Conservation (phyloP, 1,140 invertebrate genomes). For the Cecropterus lyciades region DNA sequence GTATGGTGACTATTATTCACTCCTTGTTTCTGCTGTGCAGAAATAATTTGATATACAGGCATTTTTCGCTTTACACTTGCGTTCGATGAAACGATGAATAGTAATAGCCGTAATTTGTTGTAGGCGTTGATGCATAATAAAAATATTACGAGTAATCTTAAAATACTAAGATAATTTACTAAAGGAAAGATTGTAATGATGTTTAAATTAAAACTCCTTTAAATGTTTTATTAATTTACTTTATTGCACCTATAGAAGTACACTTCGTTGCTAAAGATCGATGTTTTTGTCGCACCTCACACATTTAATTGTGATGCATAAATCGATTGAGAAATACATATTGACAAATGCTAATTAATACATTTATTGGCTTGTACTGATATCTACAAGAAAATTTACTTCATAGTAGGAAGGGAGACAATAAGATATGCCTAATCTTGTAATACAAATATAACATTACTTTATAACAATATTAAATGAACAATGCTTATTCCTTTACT, state of each 20-base stretch:
- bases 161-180: too few species aligned
- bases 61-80: too few species aligned
- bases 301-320: conserved; percentile 14
- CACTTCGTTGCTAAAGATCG: conserved; percentile 75
- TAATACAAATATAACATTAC: conserved; percentile 33
- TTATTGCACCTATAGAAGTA: conserved; percentile 83
- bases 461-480: conserved; percentile 30
- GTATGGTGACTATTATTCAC: too few species aligned
- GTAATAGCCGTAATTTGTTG: too few species aligned
- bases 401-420: conserved; percentile 1
- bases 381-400: background rate
- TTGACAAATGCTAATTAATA: conserved; percentile 8
- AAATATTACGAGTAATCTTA: too few species aligned
- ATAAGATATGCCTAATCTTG: conserved; percentile 12
- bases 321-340: conserved; percentile 9
- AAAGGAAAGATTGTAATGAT: background rate
- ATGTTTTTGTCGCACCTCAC: conserved; percentile 49
- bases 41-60: too few species aligned
- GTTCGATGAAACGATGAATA: too few species aligned
- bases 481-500: conserved; percentile 41
- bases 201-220: conserved; percentile 46
- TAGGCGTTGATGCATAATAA: too few species aligned
- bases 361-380: conserved; percentile 8
- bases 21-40: too few species aligned
- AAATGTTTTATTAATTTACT: conserved; percentile 65